Percentiles rank a stretch among this genome's conserved stretches.
phyloP scores from a whole-genome alignment of 2,797 vertebrate species.

The Calcarius lapponicus region DNA sequence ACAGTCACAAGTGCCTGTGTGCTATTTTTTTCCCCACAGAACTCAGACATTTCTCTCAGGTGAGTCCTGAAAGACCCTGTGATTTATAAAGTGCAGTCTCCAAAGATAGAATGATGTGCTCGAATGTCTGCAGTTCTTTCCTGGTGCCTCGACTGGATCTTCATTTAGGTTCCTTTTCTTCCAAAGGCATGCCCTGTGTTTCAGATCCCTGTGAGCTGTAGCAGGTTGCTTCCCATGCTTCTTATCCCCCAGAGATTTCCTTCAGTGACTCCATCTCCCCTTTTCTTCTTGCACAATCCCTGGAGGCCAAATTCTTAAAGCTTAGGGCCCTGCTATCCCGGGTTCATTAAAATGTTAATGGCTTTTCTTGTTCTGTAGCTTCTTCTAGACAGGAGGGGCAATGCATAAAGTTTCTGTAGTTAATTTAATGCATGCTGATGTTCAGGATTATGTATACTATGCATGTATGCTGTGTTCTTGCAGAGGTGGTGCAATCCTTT shows the following conservation, averaged over 20 bases:
- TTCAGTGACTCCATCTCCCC: neutral
- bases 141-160: neutral
- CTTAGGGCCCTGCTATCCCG: neutral
- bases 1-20: neutral
- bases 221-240: neutral
- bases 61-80: neutral
- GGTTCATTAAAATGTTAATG: conserved; percentile 35
- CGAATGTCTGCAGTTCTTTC: neutral
- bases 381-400: conserved; percentile 17
- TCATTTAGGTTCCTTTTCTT: neutral
- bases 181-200: neutral
- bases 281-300: neutral
- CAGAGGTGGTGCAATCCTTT: neutral
- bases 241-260: neutral
- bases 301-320: neutral
- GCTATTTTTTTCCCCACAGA: neutral
- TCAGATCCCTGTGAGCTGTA: neutral
- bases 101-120: neutral
- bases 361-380: conserved; percentile 49
- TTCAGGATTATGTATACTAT: neutral
- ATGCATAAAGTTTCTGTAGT: neutral
- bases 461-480: neutral
- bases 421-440: neutral
- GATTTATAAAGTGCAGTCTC: neutral
- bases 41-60: neutral